Base-by-base conservation (phyloP, 2,888 invertebrate species). In the Ornithoptera alexandrae region DNA sequence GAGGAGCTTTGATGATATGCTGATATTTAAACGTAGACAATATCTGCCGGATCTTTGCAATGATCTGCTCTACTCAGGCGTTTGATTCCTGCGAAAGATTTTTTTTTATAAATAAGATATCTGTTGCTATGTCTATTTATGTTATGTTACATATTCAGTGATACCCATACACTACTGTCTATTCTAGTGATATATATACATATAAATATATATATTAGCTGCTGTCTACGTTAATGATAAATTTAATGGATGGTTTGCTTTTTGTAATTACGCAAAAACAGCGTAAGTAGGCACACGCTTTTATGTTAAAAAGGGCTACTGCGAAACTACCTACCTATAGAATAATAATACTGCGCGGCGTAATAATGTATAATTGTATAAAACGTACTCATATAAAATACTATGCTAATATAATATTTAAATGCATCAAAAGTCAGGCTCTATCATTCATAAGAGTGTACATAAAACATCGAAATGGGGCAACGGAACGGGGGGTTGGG, bases 11-110 rank as follows among this genome's bases (percentile, higher is more conserved):
- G 90, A 70, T 84, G 92, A 86, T 91, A 90, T 94, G 94, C 90
- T 94, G 94, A 90, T 94, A 94, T 88, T 94, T 94, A 93, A 95
- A 95, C 93, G 95, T 95, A 88, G 95, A 94, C 93, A 95, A 94
- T 94, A 95, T 94, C 93, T 95, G 94, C 93, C 95, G 95, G 94
- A 95, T 95, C 94, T 95, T 95, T 95, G 95, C 95, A 95, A 95
- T 95, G 94, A 96, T 96, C 95, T 95, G 95, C 94, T 95, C 95
- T 94, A 96, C 96, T 96, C 96, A 96, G 96, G 96, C 96, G 94
- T 96, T 96, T 92, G 96, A 96, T 93, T 96, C 96, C 95, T 95
- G 92, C 80, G 93, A 94, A 88, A 89, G 84, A 89, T 89, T 89
- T 85, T 78, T 89, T 85, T 57, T 87, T 91, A 86, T 85, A 79